Conservation (phyloP, 2,113 vertebrate genomes). For the Leptodactylus fuscus region DNA sequence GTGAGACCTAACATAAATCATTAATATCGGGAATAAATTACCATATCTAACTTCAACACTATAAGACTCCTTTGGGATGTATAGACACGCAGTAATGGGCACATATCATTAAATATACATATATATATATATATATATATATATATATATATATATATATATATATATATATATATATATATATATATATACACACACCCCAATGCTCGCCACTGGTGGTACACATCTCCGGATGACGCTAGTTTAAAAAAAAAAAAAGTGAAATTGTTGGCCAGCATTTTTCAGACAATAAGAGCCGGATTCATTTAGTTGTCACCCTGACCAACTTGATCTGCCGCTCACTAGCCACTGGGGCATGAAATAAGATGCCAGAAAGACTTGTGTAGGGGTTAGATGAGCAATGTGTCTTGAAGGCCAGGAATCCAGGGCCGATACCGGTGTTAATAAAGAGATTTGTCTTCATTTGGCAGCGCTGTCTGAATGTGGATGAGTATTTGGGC, state of each 20-base stretch:
- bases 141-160: no score
- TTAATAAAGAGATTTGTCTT: constrained; percentile 28
- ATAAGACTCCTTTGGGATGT: no score
- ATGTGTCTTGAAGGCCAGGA: constrained; percentile 15
- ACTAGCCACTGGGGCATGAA: neutral
- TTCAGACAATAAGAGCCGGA: constrained; percentile 11
- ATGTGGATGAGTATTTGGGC: neutral
- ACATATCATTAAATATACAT: no score
- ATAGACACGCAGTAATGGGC: no score
- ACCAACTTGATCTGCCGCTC: neutral
- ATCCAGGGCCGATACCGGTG: neutral
- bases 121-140: no score
- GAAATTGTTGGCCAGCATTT: neutral
- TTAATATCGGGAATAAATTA: no score
- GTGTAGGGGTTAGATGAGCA: neutral
- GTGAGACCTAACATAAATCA: no score
- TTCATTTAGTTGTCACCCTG: constrained; percentile 56
- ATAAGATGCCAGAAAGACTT: neutral
- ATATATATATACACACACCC: neutral
- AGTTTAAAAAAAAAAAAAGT: neutral
- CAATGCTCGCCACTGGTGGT: neutral
- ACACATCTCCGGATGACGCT: neutral
- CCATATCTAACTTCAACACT: no score
- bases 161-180: neutral
- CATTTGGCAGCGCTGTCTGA: constrained; percentile 47